These are phyloP conservation scores for Eugnorisma glareosa DNA, from an alignment of 2,888 invertebrate species.

Conservation along the genomic window DNA sequence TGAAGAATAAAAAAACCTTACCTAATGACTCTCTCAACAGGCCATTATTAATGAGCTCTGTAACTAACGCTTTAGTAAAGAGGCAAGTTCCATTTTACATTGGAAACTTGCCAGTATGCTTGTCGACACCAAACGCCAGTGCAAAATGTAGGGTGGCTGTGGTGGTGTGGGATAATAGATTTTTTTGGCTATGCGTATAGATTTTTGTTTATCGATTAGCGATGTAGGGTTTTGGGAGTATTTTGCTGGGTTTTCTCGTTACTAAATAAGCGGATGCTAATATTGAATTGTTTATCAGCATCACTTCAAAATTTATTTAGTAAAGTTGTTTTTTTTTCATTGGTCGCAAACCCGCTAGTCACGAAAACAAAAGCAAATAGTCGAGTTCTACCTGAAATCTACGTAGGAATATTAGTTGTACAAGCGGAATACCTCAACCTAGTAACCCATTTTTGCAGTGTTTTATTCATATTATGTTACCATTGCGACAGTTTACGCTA, in stretches of 20 bases:
- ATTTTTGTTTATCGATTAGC: slow-evolving; percentile 4
- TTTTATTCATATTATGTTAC: slow-evolving; percentile 40
- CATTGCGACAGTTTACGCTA: slow-evolving; percentile 43
- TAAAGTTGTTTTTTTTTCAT: neutral
- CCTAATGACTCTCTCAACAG: slow-evolving; percentile 70
- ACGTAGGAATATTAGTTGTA: slow-evolving; percentile 25
- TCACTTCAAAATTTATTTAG: neutral
- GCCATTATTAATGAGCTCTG: slow-evolving; percentile 84
- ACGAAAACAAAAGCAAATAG: neutral
- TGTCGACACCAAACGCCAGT: slow-evolving; percentile 73
- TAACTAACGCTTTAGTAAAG: slow-evolving; percentile 77
- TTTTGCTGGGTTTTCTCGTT: neutral
- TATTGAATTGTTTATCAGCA: neutral
- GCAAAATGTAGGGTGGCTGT: slow-evolving; percentile 67
- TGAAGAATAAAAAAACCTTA: slow-evolving; percentile 55
- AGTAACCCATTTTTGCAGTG: slow-evolving; percentile 45
- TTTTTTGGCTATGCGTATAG: slow-evolving; percentile 22
- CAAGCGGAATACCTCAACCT: slow-evolving; percentile 37
- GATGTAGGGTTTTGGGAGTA: neutral
- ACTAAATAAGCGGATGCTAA: neutral
- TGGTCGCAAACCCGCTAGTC: neutral
- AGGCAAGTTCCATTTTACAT: slow-evolving; percentile 82
- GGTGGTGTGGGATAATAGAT: slow-evolving; percentile 17
- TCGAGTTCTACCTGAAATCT: slow-evolving; percentile 3
- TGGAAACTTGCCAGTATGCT: slow-evolving; percentile 83